Base-by-base conservation (phyloP, 2,797 vertebrate genomes). In the Sylvilagus floridanus region DNA sequence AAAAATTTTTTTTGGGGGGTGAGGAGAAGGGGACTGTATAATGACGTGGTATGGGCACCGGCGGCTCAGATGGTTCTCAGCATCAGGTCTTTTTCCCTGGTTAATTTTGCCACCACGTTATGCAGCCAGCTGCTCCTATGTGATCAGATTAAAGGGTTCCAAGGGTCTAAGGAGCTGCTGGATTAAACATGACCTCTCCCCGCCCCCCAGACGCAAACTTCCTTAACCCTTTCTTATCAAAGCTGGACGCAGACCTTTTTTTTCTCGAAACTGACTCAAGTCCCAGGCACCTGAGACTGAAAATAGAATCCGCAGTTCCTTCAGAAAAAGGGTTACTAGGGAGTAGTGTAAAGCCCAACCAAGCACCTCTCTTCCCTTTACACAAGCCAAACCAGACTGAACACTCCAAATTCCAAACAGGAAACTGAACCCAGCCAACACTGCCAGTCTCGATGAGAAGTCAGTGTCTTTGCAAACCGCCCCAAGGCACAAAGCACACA, bases 381-480 rank as follows among this genome's bases (percentile, higher is more conserved):
- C 83, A 83, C 85, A 95, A 76, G 28, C 57, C 35, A 91, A 94
- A 75, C 78, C n/a, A 42, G 81, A 82, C 65, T 87, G 73, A 86
- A 16, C 52, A 42, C 47, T 91, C 91, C 35, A 52, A 4, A 57
- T 92, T 92, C 63, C 75, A 79, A 94, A 65, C 68, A 82, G 52
- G 63, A 78, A 76, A 85, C 76, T 28, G 75, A 81, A 65, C 65
- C 54, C 72, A 77, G 66, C 52, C 83, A 54, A 86, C 12, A 84
- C 35, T 86, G 54, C 85, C 73, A 76, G 13, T 28, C 22, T 16
- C 14, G 42, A 0, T 12, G 26, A 26, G 92, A 92, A 73, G 65
- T 21, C 30, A 75, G 24, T 26, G 47, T 21, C 57, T 78, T 90
- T 82, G 84, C n/a, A 60, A 62, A 78, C 92, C 54, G 65, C 60